phyloP scores from a whole-genome alignment of 2,888 invertebrate species.

The Megamerina dolium region DNA sequence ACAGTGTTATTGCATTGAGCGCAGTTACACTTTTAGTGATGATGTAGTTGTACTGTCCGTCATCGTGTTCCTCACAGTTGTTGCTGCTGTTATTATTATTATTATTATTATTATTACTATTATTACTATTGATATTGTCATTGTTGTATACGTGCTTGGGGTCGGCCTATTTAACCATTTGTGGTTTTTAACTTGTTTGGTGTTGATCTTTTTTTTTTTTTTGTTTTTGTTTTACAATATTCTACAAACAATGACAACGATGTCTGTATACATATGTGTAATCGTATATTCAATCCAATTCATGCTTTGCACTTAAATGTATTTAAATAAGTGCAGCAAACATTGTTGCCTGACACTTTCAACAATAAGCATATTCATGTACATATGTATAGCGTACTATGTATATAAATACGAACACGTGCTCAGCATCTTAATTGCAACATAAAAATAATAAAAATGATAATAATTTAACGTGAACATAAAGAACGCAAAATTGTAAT shows the following conservation, averaged over 20 bases:
- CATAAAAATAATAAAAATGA: too few species aligned
- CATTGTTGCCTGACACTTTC: conserved; percentile 4
- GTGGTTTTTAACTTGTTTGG: conserved; percentile 26
- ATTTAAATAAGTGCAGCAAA: conserved; percentile 14
- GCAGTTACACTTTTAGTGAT: too few species aligned
- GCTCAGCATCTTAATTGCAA: conserved; percentile 31
- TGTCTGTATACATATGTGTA: too few species aligned
- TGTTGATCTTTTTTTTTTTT: conserved; percentile 32
- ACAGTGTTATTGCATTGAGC: too few species aligned
- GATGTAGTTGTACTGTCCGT: too few species aligned
- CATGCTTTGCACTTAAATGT: background rate
- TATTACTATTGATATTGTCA: background rate
- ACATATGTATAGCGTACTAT: too few species aligned
- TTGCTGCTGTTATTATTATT: too few species aligned
- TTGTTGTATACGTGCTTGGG: conserved; percentile 1
- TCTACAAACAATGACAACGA: too few species aligned
- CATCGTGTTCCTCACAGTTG: too few species aligned
- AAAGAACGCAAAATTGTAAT: conserved; percentile 10
- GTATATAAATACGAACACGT: conserved; percentile 25
- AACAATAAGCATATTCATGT: too few species aligned
- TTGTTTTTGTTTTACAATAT: conserved; percentile 4
- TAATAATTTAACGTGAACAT: conserved; percentile 11
- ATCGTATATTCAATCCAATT: conserved; percentile 3
- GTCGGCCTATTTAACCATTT: conserved; percentile 37
- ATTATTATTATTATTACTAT: too few species aligned